Base-by-base conservation (phyloP, 2,888 invertebrate genomes). In the Amblyteles armatorius region DNA sequence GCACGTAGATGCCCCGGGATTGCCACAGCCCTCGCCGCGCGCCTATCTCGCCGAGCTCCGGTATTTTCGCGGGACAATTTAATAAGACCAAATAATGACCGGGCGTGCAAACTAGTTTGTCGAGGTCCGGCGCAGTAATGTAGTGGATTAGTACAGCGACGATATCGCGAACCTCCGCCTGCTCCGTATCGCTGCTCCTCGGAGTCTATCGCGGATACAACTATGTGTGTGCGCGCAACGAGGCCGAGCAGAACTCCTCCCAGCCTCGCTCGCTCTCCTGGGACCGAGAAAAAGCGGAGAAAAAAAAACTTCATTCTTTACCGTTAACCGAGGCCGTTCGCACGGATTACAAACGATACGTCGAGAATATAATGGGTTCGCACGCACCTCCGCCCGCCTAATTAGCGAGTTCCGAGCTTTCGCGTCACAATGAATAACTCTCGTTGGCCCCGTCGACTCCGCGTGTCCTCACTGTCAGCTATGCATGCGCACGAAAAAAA, bases 21-120 rank as follows among this genome's bases (percentile, higher is more conserved):
- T 83, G 78, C 82, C 79, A 69, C 22, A 33, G 52, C 33, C 48
- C 19, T 65, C n/a, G 5, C 57, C 48, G 63, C 33, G 13, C 48
- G 33, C 26, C 80, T 63, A 74, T 48, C 79, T 85, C 69, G 36
- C 78, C 40, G 81, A 57, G 44, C 44, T 48, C 44, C 11, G 76
- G 85, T 81, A 85, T 87, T 85, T 84, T 87, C 84, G 82, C 87
- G 84, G 85, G 85, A 85, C 82, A 85, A 84, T 87, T 87, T 87
- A 87, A 86, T 87, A 87, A 84, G 83, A 87, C 84, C 86, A 84
- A 85, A 86, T 87, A 87, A 84, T 87, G 79, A 85, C 82, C 76
- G 82, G 85, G 82, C 81, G 84, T 79, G 79, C 85, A 82, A 85
- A 85, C 85, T 82, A 79, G 82, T 85, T 85, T 85, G 69, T 79